Evolutionary conservation across 2,888 invertebrate genomes (phyloP), one percentile per base, ranked within the genome.

Genomic region (Atrina japonica): DNA sequence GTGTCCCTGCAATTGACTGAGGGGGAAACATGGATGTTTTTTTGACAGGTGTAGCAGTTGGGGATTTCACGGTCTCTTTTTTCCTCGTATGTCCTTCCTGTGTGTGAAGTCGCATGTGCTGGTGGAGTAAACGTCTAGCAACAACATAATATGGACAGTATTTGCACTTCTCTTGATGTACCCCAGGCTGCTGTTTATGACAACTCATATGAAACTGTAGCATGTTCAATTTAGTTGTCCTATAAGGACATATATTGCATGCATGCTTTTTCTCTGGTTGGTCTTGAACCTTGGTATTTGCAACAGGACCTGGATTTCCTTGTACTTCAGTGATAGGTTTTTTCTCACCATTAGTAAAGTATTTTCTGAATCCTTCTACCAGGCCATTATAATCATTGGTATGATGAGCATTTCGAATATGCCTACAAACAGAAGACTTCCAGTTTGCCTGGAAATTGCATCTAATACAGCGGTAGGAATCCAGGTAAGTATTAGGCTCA

Each of bases 81-180:
- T 59, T 63, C 50, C 29, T 50, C 23, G 21, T 61, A 41, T 65
- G 50, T 41, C 73, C 65, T 43, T 76, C 69, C 70, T 74, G 65
- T 29, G 64, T 18, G 67, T 95, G 95, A 18, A 94, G 88, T 70
- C 92, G 90, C 56, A 94, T 91, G 90, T 95, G 95, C 78, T 94
- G 93, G 63, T 93, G 91, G 30, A 96, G 92, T 83, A 88, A 82
- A 6, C 88, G 75, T 9, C 80, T 72, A n/a, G 87, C 85, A 55
- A 83, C 93, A 0, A 95, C 95, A 88, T 94, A 95, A 91, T 93
- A 96, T 0, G 95, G 94, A 87, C 96, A 97, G 85, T 94, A 94
- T 83, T 93, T 94, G 89, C 96, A 97, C 89, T 95, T 95, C 87
- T 94, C 94, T 80, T 94, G 93, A 52, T 94, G 94, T 68, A 93